Conservation (phyloP, 2,113 vertebrate genomes). For the Gorilla gorilla region DNA sequence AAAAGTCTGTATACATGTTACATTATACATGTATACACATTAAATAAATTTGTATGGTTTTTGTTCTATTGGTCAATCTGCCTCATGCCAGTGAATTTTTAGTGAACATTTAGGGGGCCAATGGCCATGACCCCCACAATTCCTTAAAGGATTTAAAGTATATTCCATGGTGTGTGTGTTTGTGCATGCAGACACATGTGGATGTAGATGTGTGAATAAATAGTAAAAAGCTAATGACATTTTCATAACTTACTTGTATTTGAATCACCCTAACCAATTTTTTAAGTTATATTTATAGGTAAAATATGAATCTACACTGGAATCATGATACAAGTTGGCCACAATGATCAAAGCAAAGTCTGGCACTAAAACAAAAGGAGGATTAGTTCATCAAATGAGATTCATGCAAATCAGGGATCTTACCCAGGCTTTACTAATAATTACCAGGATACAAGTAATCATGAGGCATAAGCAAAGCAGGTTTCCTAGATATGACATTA, state of each 20-base stretch:
- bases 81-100: too few relatives aligned
- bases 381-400: not conserved
- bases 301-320: not conserved
- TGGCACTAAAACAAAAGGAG: not conserved
- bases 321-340: not conserved
- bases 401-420: not conserved
- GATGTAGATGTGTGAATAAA: not conserved
- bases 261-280: not conserved
- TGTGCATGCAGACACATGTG: rapidly evolving
- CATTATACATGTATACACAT: too few relatives aligned
- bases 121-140: too few relatives aligned
- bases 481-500: not conserved
- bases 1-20: too few relatives aligned
- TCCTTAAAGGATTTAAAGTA: not conserved
- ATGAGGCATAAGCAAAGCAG: not conserved
- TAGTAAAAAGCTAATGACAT: not conserved
- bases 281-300: not conserved
- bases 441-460: not conserved
- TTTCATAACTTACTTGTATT: not conserved
- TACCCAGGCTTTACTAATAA: not conserved
- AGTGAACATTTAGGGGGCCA: too few relatives aligned
- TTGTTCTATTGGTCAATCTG: too few relatives aligned
- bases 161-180: not conserved
- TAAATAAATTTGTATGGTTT: too few relatives aligned
- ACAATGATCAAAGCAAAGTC: not conserved